Evolutionary conservation across 2,888 invertebrate genomes (phyloP), one percentile per base, ranked within the genome.

Genomic region (Reticulitermes lucifugus): DNA sequence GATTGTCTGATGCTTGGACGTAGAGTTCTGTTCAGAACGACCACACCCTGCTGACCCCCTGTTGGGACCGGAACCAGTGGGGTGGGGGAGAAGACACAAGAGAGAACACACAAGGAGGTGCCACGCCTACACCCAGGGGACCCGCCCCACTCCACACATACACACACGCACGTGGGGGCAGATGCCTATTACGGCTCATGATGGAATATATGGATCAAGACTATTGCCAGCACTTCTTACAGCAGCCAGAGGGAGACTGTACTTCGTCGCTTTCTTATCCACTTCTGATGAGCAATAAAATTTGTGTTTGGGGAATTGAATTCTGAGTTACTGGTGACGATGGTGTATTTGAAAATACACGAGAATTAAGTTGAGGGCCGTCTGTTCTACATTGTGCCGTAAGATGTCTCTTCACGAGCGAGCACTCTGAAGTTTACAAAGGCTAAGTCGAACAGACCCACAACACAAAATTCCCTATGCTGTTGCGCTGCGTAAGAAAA

Each of bases 101-200:
- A 51, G 83, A 70, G 83, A 83, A 79, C 70, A 79, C 46, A 79
- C 77, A 83, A 83, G 85, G 85, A 85, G 83, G 83, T 79, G 84
- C 86, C 86, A 86, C 86, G 86, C 86, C 86, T 86, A 86, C 79
- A 59, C 86, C 84, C 86, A 75, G 73, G 86, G 86, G 86, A 86
- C 82, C 75, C 84, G 70, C 84, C 35, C 86, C 59, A 77, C 84
- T 60, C 80, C 80, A 80, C 80, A 55, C 55, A 80, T 65, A 65
- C 65, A 65, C 65, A 60, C 80, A 80, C 73, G 73, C 80, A 80
- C 41, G 60, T 59, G 80, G 80, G 80, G 55, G 80, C 80, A 60
- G 80, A 80, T 41, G 29, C 18, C 73, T 25, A n/a, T 65, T 65
- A 65, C 65, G 3, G 65, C 65, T 65, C 73, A 14, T 73, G 35